These are phyloP conservation scores for Schizaphis graminum DNA, from an alignment of 2,888 invertebrate genomes.

Conservation along the genomic window DNA sequence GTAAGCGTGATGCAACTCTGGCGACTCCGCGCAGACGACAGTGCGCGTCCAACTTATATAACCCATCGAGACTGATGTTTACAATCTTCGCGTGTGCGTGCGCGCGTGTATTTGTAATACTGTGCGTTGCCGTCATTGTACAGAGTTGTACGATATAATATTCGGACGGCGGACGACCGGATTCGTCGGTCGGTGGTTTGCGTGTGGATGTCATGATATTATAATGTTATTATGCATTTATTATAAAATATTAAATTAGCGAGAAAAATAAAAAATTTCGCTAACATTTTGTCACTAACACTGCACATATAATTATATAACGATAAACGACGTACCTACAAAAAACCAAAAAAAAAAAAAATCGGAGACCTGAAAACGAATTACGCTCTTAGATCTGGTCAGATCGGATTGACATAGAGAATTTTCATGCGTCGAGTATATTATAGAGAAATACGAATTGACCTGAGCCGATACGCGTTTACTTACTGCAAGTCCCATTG, in stretches of 20 bases:
- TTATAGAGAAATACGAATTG: background rate
- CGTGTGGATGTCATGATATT: background rate
- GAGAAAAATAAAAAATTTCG: background rate
- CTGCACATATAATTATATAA: background rate
- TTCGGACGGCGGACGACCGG: background rate
- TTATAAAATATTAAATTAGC: background rate
- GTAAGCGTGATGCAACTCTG: conserved; percentile 29
- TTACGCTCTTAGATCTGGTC: background rate
- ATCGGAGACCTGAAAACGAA: background rate
- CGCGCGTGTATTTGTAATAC: too few species aligned
- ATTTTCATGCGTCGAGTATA: background rate
- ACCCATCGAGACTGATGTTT: conserved; percentile 26
- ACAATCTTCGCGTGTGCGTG: background rate
- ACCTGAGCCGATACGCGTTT: background rate
- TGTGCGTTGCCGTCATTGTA: too few species aligned
- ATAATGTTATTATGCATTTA: background rate
- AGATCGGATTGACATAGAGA: background rate
- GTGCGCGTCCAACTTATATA: conserved; percentile 22
- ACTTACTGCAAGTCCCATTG: background rate
- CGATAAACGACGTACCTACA: background rate
- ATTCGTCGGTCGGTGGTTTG: background rate
- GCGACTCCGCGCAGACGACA: background rate
- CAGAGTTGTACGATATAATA: background rate
- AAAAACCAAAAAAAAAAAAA: background rate
- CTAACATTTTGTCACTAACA: background rate